Evolutionary conservation across 1,140 invertebrate genomes (phyloP).

Genomic region (Heterodera carotae): DNA sequence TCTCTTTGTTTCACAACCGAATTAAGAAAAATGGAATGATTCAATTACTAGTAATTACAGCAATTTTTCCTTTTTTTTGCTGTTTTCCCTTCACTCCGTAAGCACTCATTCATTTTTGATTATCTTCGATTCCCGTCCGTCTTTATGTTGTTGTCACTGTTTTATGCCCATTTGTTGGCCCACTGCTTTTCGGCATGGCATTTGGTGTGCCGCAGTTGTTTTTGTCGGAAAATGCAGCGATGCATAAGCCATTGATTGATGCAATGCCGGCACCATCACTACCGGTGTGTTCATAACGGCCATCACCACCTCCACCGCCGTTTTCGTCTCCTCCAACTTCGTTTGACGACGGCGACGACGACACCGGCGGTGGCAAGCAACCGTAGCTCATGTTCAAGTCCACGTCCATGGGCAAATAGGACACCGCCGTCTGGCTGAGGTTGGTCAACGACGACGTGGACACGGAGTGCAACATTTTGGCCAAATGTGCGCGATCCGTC

Average conservation of each 20-base stretch:
- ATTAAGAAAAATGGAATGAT: too few species aligned
- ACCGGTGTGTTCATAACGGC: background rate
- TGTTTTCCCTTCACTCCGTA: background rate
- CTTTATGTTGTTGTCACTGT: background rate
- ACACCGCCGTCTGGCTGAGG: conserved; percentile 65
- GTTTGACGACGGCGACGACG: background rate
- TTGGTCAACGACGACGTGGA: background rate
- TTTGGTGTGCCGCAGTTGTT: too few species aligned
- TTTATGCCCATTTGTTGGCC: background rate
- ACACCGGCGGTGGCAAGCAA: background rate
- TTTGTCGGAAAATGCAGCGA: background rate
- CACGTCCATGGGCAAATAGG: conserved; percentile 66
- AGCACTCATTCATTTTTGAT: background rate
- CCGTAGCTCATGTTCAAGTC: conserved; percentile 62
- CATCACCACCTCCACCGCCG: background rate
- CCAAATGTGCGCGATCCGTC: conserved; percentile 60
- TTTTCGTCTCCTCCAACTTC: background rate
- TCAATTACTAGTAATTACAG: too few species aligned
- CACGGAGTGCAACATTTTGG: conserved; percentile 55
- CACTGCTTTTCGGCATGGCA: background rate
- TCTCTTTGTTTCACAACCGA: too few species aligned
- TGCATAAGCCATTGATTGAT: background rate
- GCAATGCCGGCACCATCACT: too few species aligned
- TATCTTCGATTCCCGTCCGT: background rate
- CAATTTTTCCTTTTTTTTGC: conserved; percentile 59